These are phyloP conservation scores for Amphipoea oculea DNA, from an alignment of 2,888 invertebrate species.

Conservation along the genomic window DNA sequence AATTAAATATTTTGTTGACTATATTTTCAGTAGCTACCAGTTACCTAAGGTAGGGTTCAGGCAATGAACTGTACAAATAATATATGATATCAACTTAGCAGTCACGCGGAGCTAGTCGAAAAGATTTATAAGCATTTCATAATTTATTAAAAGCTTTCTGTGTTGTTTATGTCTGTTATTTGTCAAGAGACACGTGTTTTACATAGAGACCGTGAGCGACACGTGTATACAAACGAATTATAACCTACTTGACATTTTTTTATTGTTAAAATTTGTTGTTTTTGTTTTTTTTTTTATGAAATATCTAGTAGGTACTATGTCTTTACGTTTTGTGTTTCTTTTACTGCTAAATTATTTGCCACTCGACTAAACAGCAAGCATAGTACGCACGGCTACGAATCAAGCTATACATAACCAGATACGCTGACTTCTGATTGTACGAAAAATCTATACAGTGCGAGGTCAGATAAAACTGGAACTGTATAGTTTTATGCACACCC, in stretches of 20 bases:
- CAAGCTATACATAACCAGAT: too few relatives aligned
- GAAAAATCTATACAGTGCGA: too few relatives aligned
- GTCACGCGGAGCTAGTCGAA: background rate
- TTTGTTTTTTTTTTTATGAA: background rate
- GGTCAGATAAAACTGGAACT: too few relatives aligned
- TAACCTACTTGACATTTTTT: background rate
- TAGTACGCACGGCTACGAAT: too few relatives aligned
- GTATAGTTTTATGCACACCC: too few relatives aligned
- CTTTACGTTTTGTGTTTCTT: background rate
- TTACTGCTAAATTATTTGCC: background rate
- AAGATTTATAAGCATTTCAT: background rate
- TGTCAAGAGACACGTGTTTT: background rate
- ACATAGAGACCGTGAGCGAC: background rate
- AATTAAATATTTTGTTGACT: background rate
- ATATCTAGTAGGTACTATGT: background rate
- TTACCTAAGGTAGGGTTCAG: background rate
- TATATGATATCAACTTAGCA: background rate
- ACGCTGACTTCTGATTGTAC: too few relatives aligned
- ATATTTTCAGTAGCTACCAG: background rate
- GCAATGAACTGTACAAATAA: background rate
- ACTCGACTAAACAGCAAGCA: background rate
- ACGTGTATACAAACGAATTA: constrained; percentile 1
- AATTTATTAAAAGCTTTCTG: background rate
- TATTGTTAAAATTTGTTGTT: background rate
- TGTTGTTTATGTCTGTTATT: background rate